Percentiles rank a stretch among this genome's conserved stretches.
phyloP scores from a whole-genome alignment of 2,888 invertebrate genomes.

The Eupithecia tripunctaria region DNA sequence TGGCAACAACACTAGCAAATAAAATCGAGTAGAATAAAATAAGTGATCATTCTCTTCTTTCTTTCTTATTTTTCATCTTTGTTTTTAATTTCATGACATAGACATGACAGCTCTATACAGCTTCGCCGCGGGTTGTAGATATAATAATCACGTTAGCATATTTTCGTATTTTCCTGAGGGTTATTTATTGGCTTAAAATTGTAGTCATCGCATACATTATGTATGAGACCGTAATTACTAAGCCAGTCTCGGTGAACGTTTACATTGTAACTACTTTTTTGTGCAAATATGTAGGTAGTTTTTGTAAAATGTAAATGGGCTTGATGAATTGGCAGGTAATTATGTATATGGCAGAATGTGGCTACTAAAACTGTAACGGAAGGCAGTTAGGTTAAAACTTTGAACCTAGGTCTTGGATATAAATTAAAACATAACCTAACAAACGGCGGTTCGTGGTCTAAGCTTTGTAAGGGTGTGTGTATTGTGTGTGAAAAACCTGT shows the following conservation, averaged over 20 bases:
- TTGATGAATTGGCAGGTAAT: not conserved
- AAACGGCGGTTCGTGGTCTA: too few relatives aligned
- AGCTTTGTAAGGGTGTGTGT: too few relatives aligned
- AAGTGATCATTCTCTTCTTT: not conserved
- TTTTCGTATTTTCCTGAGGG: conserved; percentile 74
- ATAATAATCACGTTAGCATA: conserved; percentile 79
- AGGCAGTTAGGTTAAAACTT: not conserved
- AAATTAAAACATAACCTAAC: too few relatives aligned
- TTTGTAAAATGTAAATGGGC: not conserved
- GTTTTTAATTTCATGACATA: not conserved
- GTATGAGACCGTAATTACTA: conserved; percentile 76
- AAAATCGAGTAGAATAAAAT: not conserved
- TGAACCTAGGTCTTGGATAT: too few relatives aligned
- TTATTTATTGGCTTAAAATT: conserved; percentile 84
- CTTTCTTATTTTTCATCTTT: not conserved
- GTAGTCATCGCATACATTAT: conserved; percentile 80
- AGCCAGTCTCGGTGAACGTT: conserved; percentile 45
- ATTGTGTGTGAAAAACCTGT: too few relatives aligned
- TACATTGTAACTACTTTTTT: conserved; percentile 44
- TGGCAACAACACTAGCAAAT: not conserved
- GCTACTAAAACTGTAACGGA: not conserved
- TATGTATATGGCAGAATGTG: not conserved
- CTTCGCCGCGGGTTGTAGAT: conserved; percentile 20
- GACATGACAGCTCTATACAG: not conserved
- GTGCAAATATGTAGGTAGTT: not conserved